Evolutionary conservation across 2,888 invertebrate species (phyloP).

Genomic region (Acleris laterana): DNA sequence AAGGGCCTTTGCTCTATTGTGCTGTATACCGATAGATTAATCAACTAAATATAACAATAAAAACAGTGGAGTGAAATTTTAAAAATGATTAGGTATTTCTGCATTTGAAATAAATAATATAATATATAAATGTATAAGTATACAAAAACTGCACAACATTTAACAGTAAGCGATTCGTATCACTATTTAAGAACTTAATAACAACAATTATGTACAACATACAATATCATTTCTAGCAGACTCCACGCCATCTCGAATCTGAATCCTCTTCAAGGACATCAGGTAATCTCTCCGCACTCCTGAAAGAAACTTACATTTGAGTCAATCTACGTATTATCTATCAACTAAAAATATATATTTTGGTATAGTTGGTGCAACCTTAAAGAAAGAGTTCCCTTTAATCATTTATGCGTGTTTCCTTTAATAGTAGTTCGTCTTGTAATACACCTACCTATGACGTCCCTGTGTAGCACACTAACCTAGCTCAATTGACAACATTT

Average conservation of each 20-base stretch:
- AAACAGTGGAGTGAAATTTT: not conserved
- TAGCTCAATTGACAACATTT: too few species aligned
- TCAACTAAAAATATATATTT: too few species aligned
- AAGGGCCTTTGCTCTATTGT: too few species aligned
- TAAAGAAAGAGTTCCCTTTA: too few species aligned
- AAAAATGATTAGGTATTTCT: not conserved
- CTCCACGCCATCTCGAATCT: conserved; percentile 16
- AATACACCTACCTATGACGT: too few species aligned
- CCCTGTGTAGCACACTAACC: too few species aligned
- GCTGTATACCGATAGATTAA: too few species aligned
- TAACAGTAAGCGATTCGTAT: conserved; percentile 25
- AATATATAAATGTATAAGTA: conserved; percentile 11
- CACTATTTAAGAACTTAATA: conserved; percentile 42
- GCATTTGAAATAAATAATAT: conserved; percentile 2
- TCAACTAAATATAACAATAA: too few species aligned
- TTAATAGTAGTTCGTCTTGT: too few species aligned
- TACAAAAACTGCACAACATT: conserved; percentile 27
- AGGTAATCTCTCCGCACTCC: not conserved
- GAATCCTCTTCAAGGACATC: not conserved
- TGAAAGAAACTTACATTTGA: conserved; percentile 3
- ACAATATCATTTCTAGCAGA: conserved; percentile 31
- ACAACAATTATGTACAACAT: conserved; percentile 58
- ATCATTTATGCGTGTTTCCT: too few species aligned
- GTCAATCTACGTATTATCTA: too few species aligned
- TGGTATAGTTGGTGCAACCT: too few species aligned